phyloP scores from a whole-genome alignment of 2,888 invertebrate species.

The Anodontia alba region DNA sequence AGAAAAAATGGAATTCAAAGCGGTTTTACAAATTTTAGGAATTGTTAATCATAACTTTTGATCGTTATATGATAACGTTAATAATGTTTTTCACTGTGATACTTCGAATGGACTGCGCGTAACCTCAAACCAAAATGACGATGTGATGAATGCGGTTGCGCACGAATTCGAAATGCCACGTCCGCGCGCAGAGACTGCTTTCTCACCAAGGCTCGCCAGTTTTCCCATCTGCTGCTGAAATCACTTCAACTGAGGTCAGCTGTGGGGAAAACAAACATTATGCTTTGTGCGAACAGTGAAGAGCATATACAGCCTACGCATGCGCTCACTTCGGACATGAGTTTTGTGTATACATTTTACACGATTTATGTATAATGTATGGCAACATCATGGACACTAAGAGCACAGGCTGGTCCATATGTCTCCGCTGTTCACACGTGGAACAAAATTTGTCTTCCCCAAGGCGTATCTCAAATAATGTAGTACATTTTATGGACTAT shows the following conservation, averaged over 20 bases:
- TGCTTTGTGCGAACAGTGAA: no score
- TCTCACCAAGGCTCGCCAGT: background rate
- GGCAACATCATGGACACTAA: no score
- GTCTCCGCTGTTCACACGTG: no score
- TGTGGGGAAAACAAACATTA: no score
- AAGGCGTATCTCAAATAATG: no score
- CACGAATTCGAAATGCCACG: background rate
- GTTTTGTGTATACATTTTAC: no score
- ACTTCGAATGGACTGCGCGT: conserved; percentile 6
- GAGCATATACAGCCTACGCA: no score
- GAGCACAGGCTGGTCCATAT: no score
- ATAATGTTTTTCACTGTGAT: conserved; percentile 8
- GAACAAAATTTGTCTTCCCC: no score
- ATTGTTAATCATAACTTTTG: conserved; percentile 57
- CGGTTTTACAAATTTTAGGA: conserved; percentile 54
- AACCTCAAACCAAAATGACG: background rate
- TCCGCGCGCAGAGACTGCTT: background rate
- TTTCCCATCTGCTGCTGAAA: conserved; percentile 1
- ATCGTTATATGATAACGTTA: conserved; percentile 10
- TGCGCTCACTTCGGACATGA: no score
- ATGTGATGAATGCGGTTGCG: background rate
- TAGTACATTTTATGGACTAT: background rate
- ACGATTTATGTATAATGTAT: no score
- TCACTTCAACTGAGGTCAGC: background rate
- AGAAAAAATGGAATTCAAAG: conserved; percentile 53